phyloP scores from a whole-genome alignment of 2,113 vertebrate species.

The Alethe castanea region DNA sequence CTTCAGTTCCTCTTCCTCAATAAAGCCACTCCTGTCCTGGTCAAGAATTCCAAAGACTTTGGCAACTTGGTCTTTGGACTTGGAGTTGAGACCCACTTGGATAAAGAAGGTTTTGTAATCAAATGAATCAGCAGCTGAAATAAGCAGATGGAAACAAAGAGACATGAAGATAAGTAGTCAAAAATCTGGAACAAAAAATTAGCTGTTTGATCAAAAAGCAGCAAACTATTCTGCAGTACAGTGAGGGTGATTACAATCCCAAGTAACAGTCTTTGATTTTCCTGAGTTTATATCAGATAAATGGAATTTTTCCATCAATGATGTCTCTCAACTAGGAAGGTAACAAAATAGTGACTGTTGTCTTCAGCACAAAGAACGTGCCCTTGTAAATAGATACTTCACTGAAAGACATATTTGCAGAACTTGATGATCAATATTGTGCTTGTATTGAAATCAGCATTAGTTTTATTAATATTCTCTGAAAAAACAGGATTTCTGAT shows the following conservation, averaged over 20 bases:
- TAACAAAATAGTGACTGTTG: not conserved
- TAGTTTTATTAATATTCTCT: not conserved
- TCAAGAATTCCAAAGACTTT: conserved; percentile 81
- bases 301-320: not conserved
- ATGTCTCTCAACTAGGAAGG: not conserved
- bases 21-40: conserved; percentile 83
- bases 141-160: not conserved
- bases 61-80: conserved; percentile 69
- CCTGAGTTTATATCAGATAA: not conserved
- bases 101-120: conserved; percentile 78
- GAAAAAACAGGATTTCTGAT: not conserved
- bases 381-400: not conserved
- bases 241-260: not conserved
- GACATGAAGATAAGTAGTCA: not conserved
- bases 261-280: not conserved
- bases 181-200: not conserved
- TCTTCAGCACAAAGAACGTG: not conserved
- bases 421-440: not conserved
- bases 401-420: not conserved
- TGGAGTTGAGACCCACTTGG: conserved; percentile 78
- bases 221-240: not conserved
- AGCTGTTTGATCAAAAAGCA: not conserved
- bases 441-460: not conserved
- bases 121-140: conserved; percentile 78
- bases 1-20: conserved; percentile 85